Percentiles rank a stretch among this genome's conserved stretches.
Conservation (phyloP, 2,113 vertebrate species). For the Thymallus thymallus region DNA sequence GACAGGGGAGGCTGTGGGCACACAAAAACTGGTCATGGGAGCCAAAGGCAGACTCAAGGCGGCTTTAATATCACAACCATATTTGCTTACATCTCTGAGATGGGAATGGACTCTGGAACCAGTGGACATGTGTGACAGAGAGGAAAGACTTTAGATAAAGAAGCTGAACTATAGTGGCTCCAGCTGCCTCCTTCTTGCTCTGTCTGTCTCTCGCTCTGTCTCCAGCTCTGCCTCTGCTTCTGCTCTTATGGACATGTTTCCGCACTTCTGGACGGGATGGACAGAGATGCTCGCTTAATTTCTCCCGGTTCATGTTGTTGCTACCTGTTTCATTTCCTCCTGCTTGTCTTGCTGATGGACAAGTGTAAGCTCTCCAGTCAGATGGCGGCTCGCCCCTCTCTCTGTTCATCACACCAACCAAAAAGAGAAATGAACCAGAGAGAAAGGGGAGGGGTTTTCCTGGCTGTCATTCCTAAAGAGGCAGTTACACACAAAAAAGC, state of each 20-base stretch:
- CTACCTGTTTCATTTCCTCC: slow-evolving; percentile 70
- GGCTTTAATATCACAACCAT: slow-evolving; percentile 70
- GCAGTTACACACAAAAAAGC: slow-evolving; percentile 75
- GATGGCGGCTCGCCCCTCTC: slow-evolving; percentile 62
- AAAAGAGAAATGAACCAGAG: slow-evolving; percentile 64
- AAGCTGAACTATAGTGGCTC: slow-evolving; percentile 73
- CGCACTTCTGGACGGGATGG: slow-evolving; percentile 72
- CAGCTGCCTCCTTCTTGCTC: slow-evolving; percentile 64
- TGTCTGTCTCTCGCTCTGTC: slow-evolving; percentile 60
- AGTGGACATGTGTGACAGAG: slow-evolving; percentile 69
- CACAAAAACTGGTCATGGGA: slow-evolving; percentile 74
- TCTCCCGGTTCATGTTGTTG: slow-evolving; percentile 67
- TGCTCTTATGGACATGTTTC: slow-evolving; percentile 70
- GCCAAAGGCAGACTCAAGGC: slow-evolving; percentile 69
- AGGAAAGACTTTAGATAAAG: slow-evolving; percentile 60
- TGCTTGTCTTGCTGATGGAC: slow-evolving; percentile 67
- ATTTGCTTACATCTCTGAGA: slow-evolving; percentile 70
- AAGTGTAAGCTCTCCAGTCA: slow-evolving; percentile 65
- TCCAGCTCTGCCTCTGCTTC: slow-evolving; percentile 70
- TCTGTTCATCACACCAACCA: slow-evolving; percentile 66
- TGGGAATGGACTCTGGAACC: slow-evolving; percentile 75
- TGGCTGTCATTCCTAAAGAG: slow-evolving; percentile 75
- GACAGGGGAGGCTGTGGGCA: slow-evolving; percentile 79
- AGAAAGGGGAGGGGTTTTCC: slow-evolving; percentile 65
- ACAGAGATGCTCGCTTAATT: slow-evolving; percentile 69